These are phyloP conservation scores for Neoaliturus tenellus DNA, from an alignment of 2,888 invertebrate species.

Conservation along the genomic window DNA sequence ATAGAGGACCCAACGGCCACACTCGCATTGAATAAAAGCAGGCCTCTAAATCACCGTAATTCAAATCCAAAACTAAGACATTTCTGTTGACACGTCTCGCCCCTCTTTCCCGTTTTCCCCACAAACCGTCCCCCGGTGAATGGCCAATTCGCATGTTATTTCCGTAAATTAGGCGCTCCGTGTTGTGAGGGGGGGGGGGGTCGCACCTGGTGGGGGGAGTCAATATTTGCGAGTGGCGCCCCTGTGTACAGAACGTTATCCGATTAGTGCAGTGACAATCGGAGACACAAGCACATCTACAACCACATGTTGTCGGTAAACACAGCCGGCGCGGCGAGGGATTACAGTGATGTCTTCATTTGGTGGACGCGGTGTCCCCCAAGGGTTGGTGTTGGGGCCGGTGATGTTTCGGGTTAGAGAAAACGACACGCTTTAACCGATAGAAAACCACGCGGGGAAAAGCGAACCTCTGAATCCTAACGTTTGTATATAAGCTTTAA, in stretches of 20 bases:
- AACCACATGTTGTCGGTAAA: constrained; percentile 39
- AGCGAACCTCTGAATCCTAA: no score
- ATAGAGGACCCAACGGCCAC: neutral
- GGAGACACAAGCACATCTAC: neutral
- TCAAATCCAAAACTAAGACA: constrained; percentile 20
- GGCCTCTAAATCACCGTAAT: constrained; percentile 40
- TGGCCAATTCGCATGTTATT: constrained; percentile 53
- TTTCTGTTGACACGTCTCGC: constrained; percentile 41
- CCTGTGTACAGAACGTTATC: constrained; percentile 35
- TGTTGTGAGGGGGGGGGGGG: no score
- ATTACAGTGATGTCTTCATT: constrained; percentile 32
- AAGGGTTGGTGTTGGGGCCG: neutral
- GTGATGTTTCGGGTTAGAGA: neutral
- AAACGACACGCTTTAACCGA: no score
- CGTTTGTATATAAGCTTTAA: no score
- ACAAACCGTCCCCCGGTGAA: constrained; percentile 48
- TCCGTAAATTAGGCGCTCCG: constrained; percentile 44
- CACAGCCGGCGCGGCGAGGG: constrained; percentile 23
- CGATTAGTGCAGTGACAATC: constrained; percentile 33
- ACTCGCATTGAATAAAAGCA: neutral
- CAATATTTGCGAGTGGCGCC: constrained; percentile 23
- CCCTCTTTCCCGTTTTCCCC: constrained; percentile 33
- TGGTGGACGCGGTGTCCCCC: neutral
- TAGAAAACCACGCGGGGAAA: no score
- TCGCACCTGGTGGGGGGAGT: constrained; percentile 25